A percentile compares a stretch with the other conserved stretches of the same genome.
These are phyloP conservation scores for Labrus mixtus DNA, from an alignment of 2,113 vertebrate genomes.

Conservation along the genomic window DNA sequence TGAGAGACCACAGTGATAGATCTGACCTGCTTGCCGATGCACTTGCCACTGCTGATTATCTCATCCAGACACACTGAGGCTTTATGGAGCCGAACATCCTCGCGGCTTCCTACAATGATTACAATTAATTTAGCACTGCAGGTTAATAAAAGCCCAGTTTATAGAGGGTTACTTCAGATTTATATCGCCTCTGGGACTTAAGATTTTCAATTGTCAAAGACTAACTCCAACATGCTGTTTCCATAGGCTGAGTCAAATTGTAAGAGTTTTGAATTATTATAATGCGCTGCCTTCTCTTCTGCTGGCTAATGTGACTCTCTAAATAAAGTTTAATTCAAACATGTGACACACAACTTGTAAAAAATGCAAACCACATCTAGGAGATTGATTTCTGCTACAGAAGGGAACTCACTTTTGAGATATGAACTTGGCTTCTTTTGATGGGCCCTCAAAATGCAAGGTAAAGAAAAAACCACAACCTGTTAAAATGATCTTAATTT, in stretches of 20 bases:
- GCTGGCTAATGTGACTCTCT: not conserved
- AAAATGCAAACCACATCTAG: not conserved
- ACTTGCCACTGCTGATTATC: constrained; percentile 41
- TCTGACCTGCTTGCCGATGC: constrained; percentile 33
- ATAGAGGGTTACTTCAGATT: not conserved
- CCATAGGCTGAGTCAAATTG: not conserved
- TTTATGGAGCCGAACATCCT: constrained; percentile 49
- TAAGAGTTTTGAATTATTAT: constrained; percentile 43
- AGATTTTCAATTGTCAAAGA: constrained; percentile 23
- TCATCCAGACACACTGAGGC: constrained; percentile 46
- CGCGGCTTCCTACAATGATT: constrained; percentile 15
- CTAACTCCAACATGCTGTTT: constrained; percentile 15
- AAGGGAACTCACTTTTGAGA: not conserved
- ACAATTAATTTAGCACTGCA: constrained; percentile 27
- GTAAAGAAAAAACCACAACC: too few relatives aligned
- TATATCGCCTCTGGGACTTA: not conserved
- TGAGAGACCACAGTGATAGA: constrained; percentile 43
- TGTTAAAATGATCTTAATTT: too few relatives aligned
- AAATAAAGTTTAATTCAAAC: constrained; percentile 10
- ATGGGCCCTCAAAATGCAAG: not conserved
- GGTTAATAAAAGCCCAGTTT: constrained; percentile 49
- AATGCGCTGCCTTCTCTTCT: constrained; percentile 5
- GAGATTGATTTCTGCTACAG: not conserved
- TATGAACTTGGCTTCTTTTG: not conserved
- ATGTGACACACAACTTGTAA: not conserved